A percentile compares a stretch with the other conserved stretches of the same genome.
phyloP scores from a whole-genome alignment of 2,888 invertebrate species.

The Cinara cedri region DNA sequence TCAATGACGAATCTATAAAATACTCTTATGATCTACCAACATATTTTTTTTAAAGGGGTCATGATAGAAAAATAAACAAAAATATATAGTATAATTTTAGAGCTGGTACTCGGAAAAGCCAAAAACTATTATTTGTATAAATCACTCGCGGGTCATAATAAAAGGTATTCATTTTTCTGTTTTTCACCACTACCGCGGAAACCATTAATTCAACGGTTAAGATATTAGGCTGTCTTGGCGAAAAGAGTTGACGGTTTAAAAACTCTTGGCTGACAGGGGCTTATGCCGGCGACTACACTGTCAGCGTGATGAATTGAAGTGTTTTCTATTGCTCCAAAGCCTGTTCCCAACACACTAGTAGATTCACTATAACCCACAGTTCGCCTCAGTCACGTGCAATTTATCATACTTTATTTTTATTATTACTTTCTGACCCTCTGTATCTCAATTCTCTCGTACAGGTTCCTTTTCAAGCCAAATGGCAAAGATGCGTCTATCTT shows the following conservation, averaged over 20 bases:
- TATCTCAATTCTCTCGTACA: not conserved
- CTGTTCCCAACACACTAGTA: slow-evolving; percentile 54
- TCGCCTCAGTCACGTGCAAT: slow-evolving; percentile 26
- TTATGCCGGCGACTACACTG: slow-evolving; percentile 47
- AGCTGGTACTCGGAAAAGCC: not conserved
- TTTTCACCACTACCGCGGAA: slow-evolving; percentile 19
- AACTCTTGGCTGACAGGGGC: slow-evolving; percentile 54
- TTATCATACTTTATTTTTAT: slow-evolving; percentile 57
- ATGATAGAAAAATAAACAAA: too few relatives aligned
- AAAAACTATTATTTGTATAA: not conserved
- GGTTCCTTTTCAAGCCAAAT: not conserved
- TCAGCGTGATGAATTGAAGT: slow-evolving; percentile 56
- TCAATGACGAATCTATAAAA: too few relatives aligned
- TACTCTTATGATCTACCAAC: too few relatives aligned
- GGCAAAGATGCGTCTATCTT: not conserved
- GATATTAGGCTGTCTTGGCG: slow-evolving; percentile 50
- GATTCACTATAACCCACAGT: slow-evolving; percentile 51
- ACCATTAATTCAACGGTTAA: slow-evolving; percentile 55
- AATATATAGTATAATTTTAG: too few relatives aligned
- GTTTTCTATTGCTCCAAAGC: slow-evolving; percentile 53
- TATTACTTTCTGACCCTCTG: slow-evolving; percentile 52
- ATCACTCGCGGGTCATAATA: not conserved
- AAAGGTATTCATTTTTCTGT: slow-evolving; percentile 10
- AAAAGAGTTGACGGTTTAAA: slow-evolving; percentile 55
- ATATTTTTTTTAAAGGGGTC: too few relatives aligned